Conservation (phyloP, 2,888 invertebrate genomes). For the Isoperla grammatica region DNA sequence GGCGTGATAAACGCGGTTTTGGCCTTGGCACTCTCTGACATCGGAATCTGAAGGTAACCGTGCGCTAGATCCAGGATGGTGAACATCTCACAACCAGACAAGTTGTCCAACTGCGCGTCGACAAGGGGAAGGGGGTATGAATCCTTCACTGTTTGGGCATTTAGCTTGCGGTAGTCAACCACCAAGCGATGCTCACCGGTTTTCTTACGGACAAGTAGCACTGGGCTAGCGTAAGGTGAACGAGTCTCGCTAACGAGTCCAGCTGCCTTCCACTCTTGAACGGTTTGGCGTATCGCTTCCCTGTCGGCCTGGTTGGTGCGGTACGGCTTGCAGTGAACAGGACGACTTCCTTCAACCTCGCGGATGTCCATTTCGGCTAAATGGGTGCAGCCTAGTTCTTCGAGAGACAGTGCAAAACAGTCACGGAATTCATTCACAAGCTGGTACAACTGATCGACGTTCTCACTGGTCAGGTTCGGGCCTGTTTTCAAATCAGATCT, state of each 20-base stretch:
- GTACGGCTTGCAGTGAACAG: no score
- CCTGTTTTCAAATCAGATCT: no score
- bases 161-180: constrained; percentile 37
- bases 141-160: constrained; percentile 36
- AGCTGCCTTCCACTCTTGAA: constrained; percentile 29
- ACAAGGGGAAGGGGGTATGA: constrained; percentile 40
- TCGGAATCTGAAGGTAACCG: constrained; percentile 38
- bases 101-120: constrained; percentile 38
- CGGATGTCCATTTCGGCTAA: no score
- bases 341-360: no score
- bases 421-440: no score
- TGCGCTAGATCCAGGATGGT: constrained; percentile 38
- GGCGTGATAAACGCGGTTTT: constrained; percentile 41
- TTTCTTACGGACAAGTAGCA: constrained; percentile 34
- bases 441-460: no score
- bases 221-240: constrained; percentile 36
- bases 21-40: constrained; percentile 37
- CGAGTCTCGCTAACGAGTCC: constrained; percentile 34
- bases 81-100: constrained; percentile 36
- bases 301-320: no score
- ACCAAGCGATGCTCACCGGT: constrained; percentile 33
- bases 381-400: no score
- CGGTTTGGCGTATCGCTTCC: constrained; percentile 30
- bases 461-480: no score
- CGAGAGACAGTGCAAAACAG: no score